phyloP scores from a whole-genome alignment of 2,888 invertebrate species.

The Agriotes lineatus region DNA sequence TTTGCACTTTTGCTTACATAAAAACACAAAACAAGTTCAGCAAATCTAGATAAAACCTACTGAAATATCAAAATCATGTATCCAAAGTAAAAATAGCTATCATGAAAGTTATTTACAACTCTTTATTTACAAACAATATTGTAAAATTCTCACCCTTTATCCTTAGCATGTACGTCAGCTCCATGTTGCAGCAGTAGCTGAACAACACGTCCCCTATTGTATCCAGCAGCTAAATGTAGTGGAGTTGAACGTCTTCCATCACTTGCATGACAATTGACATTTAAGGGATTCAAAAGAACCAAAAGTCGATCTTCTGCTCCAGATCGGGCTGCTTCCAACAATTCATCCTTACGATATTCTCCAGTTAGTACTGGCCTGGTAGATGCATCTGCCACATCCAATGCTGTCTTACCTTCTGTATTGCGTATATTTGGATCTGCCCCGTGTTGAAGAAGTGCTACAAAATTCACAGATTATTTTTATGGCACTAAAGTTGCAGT shows the following conservation, averaged over 20 bases:
- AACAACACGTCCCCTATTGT: constrained; percentile 92
- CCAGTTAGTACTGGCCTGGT: constrained; percentile 92
- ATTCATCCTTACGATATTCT: constrained; percentile 91
- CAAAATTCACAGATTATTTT: constrained; percentile 87
- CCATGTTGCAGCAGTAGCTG: constrained; percentile 90
- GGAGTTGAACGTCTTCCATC: constrained; percentile 96
- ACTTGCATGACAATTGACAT: constrained; percentile 98
- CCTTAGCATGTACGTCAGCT: constrained; percentile 97
- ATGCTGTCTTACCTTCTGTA: constrained; percentile 92
- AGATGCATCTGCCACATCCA: constrained; percentile 90
- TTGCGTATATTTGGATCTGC: constrained; percentile 94
- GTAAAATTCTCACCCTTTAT: constrained; percentile 80
- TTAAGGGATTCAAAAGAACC: constrained; percentile 89
- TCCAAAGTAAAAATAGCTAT: no score
- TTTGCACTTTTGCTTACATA: no score
- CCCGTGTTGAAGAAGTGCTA: constrained; percentile 92
- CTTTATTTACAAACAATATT: neutral
- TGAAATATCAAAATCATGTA: no score
- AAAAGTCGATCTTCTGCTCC: constrained; percentile 92
- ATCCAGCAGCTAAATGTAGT: constrained; percentile 93
- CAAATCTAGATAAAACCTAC: no score
- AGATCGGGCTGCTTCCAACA: constrained; percentile 92
- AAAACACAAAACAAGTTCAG: no score
- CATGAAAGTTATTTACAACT: no score
- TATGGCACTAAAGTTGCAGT: constrained; percentile 91